phyloP scores from a whole-genome alignment of 1,140 invertebrate species.

The Leptonema lineaticorne region DNA sequence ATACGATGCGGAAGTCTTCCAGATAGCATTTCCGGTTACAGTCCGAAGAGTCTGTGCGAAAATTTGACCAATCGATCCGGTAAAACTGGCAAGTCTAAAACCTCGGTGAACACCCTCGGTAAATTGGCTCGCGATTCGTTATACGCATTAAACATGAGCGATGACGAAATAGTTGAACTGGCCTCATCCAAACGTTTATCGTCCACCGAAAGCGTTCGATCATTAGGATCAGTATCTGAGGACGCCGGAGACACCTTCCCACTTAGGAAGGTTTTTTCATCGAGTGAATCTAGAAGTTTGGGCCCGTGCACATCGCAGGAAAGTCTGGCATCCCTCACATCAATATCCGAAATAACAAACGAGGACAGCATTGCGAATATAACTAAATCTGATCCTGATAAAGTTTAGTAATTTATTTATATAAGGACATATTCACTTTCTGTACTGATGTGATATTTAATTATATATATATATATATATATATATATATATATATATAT shows the following conservation, averaged over 20 bases:
- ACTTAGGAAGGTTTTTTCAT: constrained; percentile 51
- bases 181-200: constrained; percentile 50
- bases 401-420: not conserved
- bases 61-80: constrained; percentile 46
- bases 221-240: constrained; percentile 53
- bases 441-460: constrained; percentile 1
- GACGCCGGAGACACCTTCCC: constrained; percentile 49
- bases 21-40: constrained; percentile 45
- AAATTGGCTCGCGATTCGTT: constrained; percentile 54
- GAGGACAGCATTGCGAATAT: not conserved
- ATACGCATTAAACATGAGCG: constrained; percentile 52
- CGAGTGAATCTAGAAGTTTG: constrained; percentile 49
- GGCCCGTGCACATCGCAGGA: constrained; percentile 52
- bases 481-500: not conserved
- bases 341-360: constrained; percentile 46
- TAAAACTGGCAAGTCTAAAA: constrained; percentile 44
- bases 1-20: constrained; percentile 36
- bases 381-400: not conserved
- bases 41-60: constrained; percentile 53
- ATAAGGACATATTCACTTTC: not conserved
- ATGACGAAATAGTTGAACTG: constrained; percentile 53
- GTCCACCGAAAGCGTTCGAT: constrained; percentile 50
- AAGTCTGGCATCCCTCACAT: constrained; percentile 53
- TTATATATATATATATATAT: not conserved
- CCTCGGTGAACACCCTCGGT: constrained; percentile 48